These are phyloP conservation scores for Rhabditophanes sp. DNA, from an alignment of 2,888 invertebrate species.

Conservation along the genomic window DNA sequence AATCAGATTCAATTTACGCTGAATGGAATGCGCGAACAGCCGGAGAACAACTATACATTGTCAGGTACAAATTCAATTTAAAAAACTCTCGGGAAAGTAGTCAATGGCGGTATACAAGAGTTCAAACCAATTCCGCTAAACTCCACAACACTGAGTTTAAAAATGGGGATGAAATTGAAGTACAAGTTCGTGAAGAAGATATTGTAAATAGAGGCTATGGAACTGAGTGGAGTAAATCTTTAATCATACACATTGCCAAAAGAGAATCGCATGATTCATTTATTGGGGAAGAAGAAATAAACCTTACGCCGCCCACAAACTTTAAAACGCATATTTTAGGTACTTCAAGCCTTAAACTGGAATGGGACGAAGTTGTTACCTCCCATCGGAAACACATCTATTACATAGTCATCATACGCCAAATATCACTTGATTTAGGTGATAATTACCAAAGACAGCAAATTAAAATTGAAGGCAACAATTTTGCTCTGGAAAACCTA, in stretches of 20 bases:
- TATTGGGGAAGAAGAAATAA: no score
- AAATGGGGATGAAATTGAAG: conserved; percentile 21
- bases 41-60: conserved; percentile 12
- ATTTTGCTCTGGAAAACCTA: conserved; percentile 31
- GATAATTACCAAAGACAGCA: conserved; percentile 9
- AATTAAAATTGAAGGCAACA: conserved; percentile 34
- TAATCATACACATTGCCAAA: no score
- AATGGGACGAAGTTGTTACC: neutral
- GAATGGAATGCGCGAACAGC: conserved; percentile 24
- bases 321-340: neutral
- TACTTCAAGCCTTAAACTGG: neutral
- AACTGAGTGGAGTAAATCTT: no score
- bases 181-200: no score
- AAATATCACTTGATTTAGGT: neutral
- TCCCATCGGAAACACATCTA: neutral
- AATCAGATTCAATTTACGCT: conserved; percentile 23
- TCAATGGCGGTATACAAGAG: conserved; percentile 22
- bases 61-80: conserved; percentile 9
- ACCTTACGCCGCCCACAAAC: neutral
- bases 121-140: conserved; percentile 15
- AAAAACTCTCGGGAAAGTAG: conserved; percentile 10
- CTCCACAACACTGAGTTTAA: conserved; percentile 17
- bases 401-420: no score
- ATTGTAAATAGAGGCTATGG: no score
- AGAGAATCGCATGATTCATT: no score